Evolutionary conservation across 2,797 vertebrate genomes (phyloP).

Genomic region (Premnoplex brunnescens): DNA sequence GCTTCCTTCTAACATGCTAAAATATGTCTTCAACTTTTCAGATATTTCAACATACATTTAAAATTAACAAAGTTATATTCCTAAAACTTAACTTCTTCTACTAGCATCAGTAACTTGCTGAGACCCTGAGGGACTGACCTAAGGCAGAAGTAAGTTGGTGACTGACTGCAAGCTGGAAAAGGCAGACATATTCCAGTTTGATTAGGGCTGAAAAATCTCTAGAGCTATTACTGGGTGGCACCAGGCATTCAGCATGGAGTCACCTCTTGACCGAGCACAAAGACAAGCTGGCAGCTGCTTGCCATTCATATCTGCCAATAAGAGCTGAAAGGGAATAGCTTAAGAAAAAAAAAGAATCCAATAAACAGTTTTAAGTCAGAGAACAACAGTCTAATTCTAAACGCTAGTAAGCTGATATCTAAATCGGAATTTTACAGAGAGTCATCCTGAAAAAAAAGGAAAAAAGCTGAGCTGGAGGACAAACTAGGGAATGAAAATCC

Average conservation of each 20-base stretch:
- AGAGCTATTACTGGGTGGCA: slow-evolving; percentile 47
- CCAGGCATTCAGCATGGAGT: slow-evolving; percentile 25
- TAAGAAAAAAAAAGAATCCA: not conserved
- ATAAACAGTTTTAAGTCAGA: not conserved
- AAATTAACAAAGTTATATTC: not conserved
- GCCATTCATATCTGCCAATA: slow-evolving; percentile 24
- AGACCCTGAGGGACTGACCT: slow-evolving; percentile 30
- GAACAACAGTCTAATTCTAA: not conserved
- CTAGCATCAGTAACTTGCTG: slow-evolving; percentile 13
- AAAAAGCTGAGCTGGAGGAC: not conserved
- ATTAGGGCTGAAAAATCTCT: slow-evolving; percentile 47
- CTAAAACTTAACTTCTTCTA: not conserved
- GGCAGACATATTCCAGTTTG: slow-evolving; percentile 37
- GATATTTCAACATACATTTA: not conserved
- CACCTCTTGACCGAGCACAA: slow-evolving; percentile 49
- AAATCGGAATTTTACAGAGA: not conserved
- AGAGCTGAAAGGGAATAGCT: slow-evolving; percentile 5
- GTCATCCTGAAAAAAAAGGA: not conserved
- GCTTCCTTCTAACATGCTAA: not conserved
- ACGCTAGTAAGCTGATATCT: not conserved
- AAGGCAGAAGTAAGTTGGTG: slow-evolving; percentile 31
- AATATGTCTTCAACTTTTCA: not conserved
- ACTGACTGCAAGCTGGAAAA: slow-evolving; percentile 40
- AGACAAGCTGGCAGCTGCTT: slow-evolving; percentile 49
- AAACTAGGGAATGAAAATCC: not conserved